Base-by-base conservation (phyloP, 2,888 invertebrate genomes). In the Toxonevra muliebris region DNA sequence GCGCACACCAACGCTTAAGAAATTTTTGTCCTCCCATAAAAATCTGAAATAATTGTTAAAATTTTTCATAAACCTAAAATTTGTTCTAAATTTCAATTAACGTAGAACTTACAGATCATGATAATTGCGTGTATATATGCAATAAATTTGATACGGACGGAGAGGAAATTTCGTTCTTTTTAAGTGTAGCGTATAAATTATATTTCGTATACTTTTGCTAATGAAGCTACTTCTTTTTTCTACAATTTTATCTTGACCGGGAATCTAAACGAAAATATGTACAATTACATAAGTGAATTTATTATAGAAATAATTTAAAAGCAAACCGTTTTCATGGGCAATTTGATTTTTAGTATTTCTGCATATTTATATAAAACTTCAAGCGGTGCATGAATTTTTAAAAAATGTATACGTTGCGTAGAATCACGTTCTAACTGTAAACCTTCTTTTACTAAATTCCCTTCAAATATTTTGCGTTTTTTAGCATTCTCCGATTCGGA, bases 261-360 rank as follows among this genome's bases (percentile, higher is more conserved):
- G 80, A 50, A 86, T 80, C 77, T 83, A 69, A 30, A 30, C 30
- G 30, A 30, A 30, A 30, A 30, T 30, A 30, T 4, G 7, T 30
- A 30, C 30, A 30, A 30, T 30, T 30, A 4, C 30, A 30, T 30
- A 2, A 30, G 7, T 30, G 30, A 70, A 66, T 52, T 60, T 9
- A n/a, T 13, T 30, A 42, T 20, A n/a, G n/a, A n/a, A 54, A 52
- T 48, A 45, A 41, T 19, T 55, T 55, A 52, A 40, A 12, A 48
- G 42, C 83, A 80, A 81, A 91, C 91, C 86, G 88, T 87, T 85
- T 90, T 92, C 83, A 93, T 90, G 53, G 93, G 93, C 88, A 93
- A 88, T 79, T 91, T 88, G 45, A 93, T 87, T 83, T 93, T 92
- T 76, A 93, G 87, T 70, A 93, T 89, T 84, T 93, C 93, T 48